Evolutionary conservation across 2,113 vertebrate species (phyloP), one percentile per base, ranked within the genome.

Genomic region (Benitochromis conjunctus): DNA sequence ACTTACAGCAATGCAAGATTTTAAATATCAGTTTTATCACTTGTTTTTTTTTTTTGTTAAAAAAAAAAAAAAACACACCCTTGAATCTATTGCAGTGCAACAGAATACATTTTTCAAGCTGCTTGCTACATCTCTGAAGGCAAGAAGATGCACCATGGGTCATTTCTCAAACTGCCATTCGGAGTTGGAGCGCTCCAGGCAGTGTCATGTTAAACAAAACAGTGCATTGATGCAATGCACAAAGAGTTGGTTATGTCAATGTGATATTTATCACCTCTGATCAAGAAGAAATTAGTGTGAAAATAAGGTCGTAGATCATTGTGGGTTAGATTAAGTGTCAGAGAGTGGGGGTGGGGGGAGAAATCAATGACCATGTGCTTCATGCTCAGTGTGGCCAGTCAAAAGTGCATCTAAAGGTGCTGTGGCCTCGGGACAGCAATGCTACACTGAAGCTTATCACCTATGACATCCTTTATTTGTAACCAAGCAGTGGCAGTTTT

Each of bases 181-280:
- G 51, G 46, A 81, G 82, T 85, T 56, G 58, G 48, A 53, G 84
- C 74, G 71, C 93, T 93, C 82, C 6, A 82, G 94, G 92, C 90
- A 24, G 79, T 86, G 92, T 92, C 89, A 88, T 87, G 92, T 96
- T 95, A 92, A 93, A 94, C 94, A 95, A 93, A 95, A 89, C 93
- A 82, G 91, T 56, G 93, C 93, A 86, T 92, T 90, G 87, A 93
- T 95, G 92, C 92, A 85, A 92, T 81, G 89, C 88, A 88, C 94
- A 93, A 91, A 95, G 94, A 95, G 85, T 90, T 94, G 92, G 92
- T 96, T 94, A 96, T 95, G 95, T 95, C 96, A 95, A 94, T 94
- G 95, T 51, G 88, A 96, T 97, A 97, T 97, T 96, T 96, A 97
- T 97, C 96, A 96, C 96, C 95, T 96, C 92, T 95, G 95, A 96